Percentiles rank a stretch among this genome's conserved stretches.
phyloP scores from a whole-genome alignment of 2,113 vertebrate genomes.

The Coturnix japonica region DNA sequence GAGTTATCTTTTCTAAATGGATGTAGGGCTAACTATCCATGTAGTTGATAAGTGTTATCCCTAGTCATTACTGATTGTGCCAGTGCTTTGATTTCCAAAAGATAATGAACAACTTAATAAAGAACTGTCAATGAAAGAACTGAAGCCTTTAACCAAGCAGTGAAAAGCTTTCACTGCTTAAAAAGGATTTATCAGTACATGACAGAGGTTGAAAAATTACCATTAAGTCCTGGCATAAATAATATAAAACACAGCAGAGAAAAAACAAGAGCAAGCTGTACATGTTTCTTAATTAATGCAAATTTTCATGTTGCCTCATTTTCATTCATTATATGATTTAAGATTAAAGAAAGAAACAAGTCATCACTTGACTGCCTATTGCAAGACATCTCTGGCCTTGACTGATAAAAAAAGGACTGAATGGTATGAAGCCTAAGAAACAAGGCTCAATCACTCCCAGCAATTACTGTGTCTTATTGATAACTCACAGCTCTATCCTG shows the following conservation, averaged over 20 bases:
- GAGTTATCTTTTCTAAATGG: constrained; percentile 58
- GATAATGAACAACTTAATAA: constrained; percentile 67
- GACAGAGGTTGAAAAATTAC: constrained; percentile 57
- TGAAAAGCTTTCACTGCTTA: constrained; percentile 51
- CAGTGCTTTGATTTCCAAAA: constrained; percentile 63
- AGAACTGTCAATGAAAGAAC: constrained; percentile 12
- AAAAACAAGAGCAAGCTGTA: not conserved
- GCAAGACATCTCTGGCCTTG: constrained; percentile 68
- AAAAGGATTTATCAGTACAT: constrained; percentile 61
- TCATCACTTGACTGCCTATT: constrained; percentile 67
- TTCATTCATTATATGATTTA: constrained; percentile 57
- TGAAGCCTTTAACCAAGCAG: constrained; percentile 17
- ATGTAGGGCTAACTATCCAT: constrained; percentile 51
- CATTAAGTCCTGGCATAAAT: constrained; percentile 32
- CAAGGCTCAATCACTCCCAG: constrained; percentile 74
- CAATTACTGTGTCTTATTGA: constrained; percentile 85
- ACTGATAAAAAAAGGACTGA: constrained; percentile 71
- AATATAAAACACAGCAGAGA: constrained; percentile 13
- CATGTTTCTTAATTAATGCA: constrained; percentile 36
- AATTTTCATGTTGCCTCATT: constrained; percentile 63
- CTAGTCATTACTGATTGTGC: constrained; percentile 61
- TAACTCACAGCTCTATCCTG: constrained; percentile 81
- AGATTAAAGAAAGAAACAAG: constrained; percentile 70
- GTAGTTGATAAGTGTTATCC: constrained; percentile 63
- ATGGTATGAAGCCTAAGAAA: constrained; percentile 72